Conservation (phyloP, 2,888 invertebrate species). For the Halocaridina rubra region DNA sequence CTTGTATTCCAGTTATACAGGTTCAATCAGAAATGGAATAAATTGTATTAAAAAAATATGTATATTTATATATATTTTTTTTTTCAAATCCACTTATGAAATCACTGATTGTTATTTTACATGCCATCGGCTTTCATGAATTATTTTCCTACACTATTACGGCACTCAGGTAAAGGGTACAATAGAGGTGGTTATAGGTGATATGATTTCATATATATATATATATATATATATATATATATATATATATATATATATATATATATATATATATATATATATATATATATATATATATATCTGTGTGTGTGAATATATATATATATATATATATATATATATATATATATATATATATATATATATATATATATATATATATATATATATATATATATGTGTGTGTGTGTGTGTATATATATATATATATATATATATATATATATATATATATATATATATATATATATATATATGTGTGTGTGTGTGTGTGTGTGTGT, state of each 20-base stretch:
- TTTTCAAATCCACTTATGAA: too few species aligned
- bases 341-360: not conserved
- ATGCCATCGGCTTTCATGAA: too few species aligned
- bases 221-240: conserved; percentile 11
- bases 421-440: not conserved
- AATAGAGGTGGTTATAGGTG: too few species aligned
- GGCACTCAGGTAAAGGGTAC: too few species aligned
- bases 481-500: not conserved
- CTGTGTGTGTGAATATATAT: too few species aligned
- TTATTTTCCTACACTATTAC: too few species aligned
- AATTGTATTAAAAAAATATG: too few species aligned
- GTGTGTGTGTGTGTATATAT: not conserved
- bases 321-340: not conserved
- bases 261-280: not conserved
- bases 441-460: not conserved
- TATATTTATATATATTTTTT: too few species aligned
- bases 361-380: not conserved
- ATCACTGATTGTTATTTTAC: too few species aligned
- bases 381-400: not conserved
- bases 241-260: not conserved
- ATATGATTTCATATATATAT: not conserved
- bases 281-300: not conserved
- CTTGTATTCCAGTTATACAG: too few species aligned
- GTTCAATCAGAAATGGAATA: too few species aligned
- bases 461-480: not conserved